Percentiles rank a stretch among this genome's conserved stretches.
phyloP scores from a whole-genome alignment of 2,888 invertebrate genomes.

The Podotricha telesiphe region DNA sequence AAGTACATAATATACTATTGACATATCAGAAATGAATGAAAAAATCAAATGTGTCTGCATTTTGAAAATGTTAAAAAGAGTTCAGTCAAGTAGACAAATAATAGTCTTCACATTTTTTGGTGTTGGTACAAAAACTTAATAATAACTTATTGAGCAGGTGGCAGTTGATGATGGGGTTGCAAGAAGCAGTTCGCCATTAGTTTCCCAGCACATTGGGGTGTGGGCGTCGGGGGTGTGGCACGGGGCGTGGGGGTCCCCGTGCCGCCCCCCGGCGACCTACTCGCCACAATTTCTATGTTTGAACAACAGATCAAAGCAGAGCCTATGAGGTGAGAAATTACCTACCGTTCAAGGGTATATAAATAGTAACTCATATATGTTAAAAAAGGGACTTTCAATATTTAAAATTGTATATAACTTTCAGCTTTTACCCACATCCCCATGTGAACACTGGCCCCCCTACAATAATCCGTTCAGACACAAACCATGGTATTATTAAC shows the following conservation, averaged over 20 bases:
- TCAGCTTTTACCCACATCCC: constrained; percentile 79
- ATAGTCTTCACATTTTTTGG: too few relatives aligned
- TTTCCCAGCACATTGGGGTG: constrained; percentile 85
- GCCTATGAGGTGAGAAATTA: constrained; percentile 83
- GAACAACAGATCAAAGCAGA: constrained; percentile 88
- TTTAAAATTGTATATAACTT: constrained; percentile 45
- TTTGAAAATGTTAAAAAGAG: too few relatives aligned
- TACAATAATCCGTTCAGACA: constrained; percentile 74
- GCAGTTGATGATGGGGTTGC: constrained; percentile 82
- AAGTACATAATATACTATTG: background rate
- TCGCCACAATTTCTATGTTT: constrained; percentile 87
- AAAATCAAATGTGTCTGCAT: too few relatives aligned
- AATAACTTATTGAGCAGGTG: constrained; percentile 66
- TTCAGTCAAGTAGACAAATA: too few relatives aligned
- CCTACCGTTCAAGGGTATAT: background rate
- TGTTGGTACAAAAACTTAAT: too few relatives aligned
- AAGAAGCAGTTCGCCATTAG: constrained; percentile 82
- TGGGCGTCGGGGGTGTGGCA: constrained; percentile 85
- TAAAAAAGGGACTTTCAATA: background rate
- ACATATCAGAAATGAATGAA: too few relatives aligned
- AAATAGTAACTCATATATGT: background rate
- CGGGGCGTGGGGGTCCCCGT: constrained; percentile 85
- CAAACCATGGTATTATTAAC: constrained; percentile 72
- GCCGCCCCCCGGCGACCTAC: constrained; percentile 85
- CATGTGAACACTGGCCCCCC: constrained; percentile 78